Evolutionary conservation across 2,797 vertebrate genomes (phyloP).

Genomic region (Natrix natrix): DNA sequence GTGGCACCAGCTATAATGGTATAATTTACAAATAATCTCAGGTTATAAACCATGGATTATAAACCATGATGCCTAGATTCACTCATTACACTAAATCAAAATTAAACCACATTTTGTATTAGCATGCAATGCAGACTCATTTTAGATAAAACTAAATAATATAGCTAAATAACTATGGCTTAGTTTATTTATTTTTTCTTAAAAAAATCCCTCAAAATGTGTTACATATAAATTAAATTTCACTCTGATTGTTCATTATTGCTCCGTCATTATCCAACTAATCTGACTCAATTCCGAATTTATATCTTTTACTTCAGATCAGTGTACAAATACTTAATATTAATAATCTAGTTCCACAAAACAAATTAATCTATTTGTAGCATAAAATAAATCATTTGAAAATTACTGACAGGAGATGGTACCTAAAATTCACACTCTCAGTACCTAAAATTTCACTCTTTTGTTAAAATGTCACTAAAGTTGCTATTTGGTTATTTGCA

Average conservation of each 20-base stretch:
- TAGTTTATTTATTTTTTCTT: too few relatives aligned
- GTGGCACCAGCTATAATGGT: neutral
- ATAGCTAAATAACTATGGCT: neutral
- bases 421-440: too few relatives aligned
- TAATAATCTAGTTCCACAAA: neutral
- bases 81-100: neutral
- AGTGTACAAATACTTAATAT: neutral
- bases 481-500: neutral
- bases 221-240: neutral
- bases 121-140: neutral
- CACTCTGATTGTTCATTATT: neutral
- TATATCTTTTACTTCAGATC: neutral
- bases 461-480: neutral
- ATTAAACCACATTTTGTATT: neutral
- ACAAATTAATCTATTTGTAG: neutral
- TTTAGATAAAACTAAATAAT: neutral
- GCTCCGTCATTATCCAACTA: neutral
- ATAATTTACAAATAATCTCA: neutral
- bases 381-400: neutral
- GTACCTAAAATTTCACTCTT: neutral
- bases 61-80: neutral
- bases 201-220: too few relatives aligned
- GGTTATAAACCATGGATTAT: neutral
- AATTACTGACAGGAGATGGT: neutral
- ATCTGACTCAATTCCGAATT: neutral